Evolutionary conservation across 2,888 invertebrate genomes (phyloP).

Genomic region (Lysandra coridon): DNA sequence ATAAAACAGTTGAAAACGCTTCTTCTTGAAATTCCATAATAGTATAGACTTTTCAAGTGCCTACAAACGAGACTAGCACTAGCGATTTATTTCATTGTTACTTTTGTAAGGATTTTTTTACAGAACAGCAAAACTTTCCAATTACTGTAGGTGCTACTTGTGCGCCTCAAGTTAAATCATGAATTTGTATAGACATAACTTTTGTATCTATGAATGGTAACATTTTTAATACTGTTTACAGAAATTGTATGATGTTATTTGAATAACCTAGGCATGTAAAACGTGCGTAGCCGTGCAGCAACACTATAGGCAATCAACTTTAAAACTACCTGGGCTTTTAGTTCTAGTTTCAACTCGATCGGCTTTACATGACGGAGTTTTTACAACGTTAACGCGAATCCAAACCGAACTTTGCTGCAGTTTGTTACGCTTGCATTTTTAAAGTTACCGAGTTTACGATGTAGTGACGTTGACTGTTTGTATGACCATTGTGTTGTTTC

Average conservation of each 20-base stretch:
- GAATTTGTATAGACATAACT: background rate
- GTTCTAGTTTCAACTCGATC: conserved; percentile 15
- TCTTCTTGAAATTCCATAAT: background rate
- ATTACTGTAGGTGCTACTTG: conserved; percentile 25
- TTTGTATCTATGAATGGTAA: background rate
- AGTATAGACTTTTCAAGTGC: conserved; percentile 45
- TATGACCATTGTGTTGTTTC: background rate
- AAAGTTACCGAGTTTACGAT: background rate
- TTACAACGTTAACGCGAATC: conserved; percentile 11
- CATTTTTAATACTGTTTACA: too few species aligned
- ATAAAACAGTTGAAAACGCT: conserved; percentile 6
- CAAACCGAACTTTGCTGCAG: background rate
- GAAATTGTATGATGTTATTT: too few species aligned
- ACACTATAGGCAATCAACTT: conserved; percentile 24
- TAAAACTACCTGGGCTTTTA: background rate
- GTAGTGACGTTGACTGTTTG: background rate
- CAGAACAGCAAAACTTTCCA: background rate
- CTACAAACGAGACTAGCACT: conserved; percentile 46
- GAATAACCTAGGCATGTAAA: background rate
- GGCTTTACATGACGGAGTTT: conserved; percentile 4
- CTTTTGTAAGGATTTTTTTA: conserved; percentile 37
- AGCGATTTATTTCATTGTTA: conserved; percentile 47
- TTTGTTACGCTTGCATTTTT: conserved; percentile 24
- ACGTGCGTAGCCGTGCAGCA: background rate
- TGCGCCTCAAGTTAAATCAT: background rate